Base-by-base conservation (phyloP, 2,888 invertebrate species). In the Bombylius discolor region DNA sequence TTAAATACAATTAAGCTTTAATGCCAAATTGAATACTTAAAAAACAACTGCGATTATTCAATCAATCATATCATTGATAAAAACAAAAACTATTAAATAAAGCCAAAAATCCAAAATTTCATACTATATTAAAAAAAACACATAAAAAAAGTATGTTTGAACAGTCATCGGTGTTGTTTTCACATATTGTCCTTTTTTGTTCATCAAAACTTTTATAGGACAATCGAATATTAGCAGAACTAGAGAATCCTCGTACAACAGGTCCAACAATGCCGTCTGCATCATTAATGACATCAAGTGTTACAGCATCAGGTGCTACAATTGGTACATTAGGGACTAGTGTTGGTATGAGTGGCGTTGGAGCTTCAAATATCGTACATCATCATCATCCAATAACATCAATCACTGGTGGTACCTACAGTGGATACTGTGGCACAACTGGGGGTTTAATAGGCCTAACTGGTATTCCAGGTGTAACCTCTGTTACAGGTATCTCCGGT, bases 151-250 rank as follows among this genome's bases (percentile, higher is more conserved):
- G 8, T 11, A 1, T 42, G 11, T 11, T 11, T 11, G 12, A 11
- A 11, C 12, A 42, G 39, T 42, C 12, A 1, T 42, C 11, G 39
- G 39, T 42, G 39, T 42, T 42, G 12, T 42, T 42, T 42, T 42
- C 39, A 42, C 12, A 42, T 42, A 6, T 8, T 44, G 14, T 44
- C 44, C 12, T 42, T 8, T 11, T 42, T 42, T 7, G 12, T 11
- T 42, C 39, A 42, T 11, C 39, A 8, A 1, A 5, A 4, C 39
- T 11, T 59, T 59, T 62, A 55, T 65, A 74, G 76, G 85, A 85
- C 77, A 87, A 88, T 77, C 81, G 89, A 66, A 88, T 93, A 67
- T 79, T 93, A 68, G 92, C 93, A 62, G 93, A 94, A 71, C 77
- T 93, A 68, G 93, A 94, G 72, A 89, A 89, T 72, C 83, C 85